Base-by-base conservation (phyloP, 2,113 vertebrate genomes). In the Bungarus multicinctus region DNA sequence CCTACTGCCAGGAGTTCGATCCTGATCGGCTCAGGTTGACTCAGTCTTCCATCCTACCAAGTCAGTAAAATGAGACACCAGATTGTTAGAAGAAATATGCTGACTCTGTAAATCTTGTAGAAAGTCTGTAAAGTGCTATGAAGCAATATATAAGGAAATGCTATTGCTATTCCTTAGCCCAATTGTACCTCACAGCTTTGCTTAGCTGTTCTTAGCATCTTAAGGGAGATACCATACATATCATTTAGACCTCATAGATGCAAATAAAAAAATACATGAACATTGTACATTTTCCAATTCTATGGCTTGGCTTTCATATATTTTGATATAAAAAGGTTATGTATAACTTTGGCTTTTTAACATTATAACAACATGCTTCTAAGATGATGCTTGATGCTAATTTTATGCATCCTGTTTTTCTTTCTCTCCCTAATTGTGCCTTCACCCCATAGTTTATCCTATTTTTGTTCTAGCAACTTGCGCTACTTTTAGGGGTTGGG, bases 401-500 rank as follows among this genome's bases (percentile, higher is more conserved):
- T 18, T 50, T 10, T 54, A 7, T 47, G 11, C n/a, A 9, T 30
- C 53, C n/a, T 43, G 8, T 25, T 20, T 20, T 23, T 9, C 39
- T 18, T 45, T 69, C 64, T 58, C 34, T 45, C 88, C 10, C 5
- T 20, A 22, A 39, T 81, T 39, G n/a, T 81, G 34, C 74, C 74
- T 43, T 20, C 34, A 22, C 12, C 55, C 23, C 6, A 55, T 34
- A 88, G 12, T 54, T 25, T 39, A n/a, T 47, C 16, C 5, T 54
- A 18, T 39, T 60, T 50, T 86, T 47, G 14, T 58, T 4, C 0
- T 0, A 3, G 45, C 58, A 92, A 87, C 14, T 4, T 0, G 18
- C 88, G 5, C 18, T 18, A 58, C 91, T 85, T 86, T 91, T 50
- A 2, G 2, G 8, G 93, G 57, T 95, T 93, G 87, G 52, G 88